Evolutionary conservation across 2,113 vertebrate species (phyloP).

Genomic region (Mola mola): DNA sequence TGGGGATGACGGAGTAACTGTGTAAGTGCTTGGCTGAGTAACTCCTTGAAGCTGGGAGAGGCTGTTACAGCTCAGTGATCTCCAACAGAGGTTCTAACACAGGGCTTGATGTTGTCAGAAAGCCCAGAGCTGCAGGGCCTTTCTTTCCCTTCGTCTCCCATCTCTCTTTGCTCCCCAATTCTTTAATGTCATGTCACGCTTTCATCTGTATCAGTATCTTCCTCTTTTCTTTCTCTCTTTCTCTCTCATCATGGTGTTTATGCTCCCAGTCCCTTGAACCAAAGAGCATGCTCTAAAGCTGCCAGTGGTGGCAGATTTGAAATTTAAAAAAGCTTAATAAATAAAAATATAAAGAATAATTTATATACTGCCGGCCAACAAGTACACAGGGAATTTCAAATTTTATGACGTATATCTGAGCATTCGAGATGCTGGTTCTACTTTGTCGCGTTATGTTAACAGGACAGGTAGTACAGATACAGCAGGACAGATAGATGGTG

Average conservation of each 20-base stretch:
- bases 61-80: conserved; percentile 26
- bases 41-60: conserved; percentile 22
- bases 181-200: conserved; percentile 54
- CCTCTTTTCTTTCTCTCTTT: conserved; percentile 22
- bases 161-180: conserved; percentile 37
- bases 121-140: conserved; percentile 25
- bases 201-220: conserved; percentile 40
- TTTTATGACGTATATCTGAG: too few species aligned
- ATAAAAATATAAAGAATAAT: background rate
- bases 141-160: conserved; percentile 46
- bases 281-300: conserved; percentile 6
- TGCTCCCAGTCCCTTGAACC: conserved; percentile 28
- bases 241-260: conserved; percentile 27
- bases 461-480: too few species aligned
- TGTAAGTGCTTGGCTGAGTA: conserved; percentile 7
- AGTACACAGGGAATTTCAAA: background rate
- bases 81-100: conserved; percentile 39
- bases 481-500: too few species aligned
- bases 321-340: background rate
- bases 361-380: too few species aligned
- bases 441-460: too few species aligned
- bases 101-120: conserved; percentile 13
- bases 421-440: too few species aligned
- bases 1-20: conserved; percentile 21
- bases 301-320: background rate